phyloP scores from a whole-genome alignment of 2,113 vertebrate species.

The Pelecanoides urinatrix region DNA sequence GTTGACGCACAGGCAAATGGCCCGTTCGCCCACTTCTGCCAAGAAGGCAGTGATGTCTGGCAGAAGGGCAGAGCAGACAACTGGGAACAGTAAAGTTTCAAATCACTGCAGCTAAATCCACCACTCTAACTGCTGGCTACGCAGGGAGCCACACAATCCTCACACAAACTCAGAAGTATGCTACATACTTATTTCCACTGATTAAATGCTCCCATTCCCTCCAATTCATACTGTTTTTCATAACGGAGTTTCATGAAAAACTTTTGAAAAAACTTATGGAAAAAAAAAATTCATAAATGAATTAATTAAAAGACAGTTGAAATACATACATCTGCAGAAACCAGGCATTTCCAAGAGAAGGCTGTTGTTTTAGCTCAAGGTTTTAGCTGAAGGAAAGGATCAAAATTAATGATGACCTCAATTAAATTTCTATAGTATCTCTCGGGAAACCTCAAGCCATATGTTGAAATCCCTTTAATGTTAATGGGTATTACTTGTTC shows the following conservation, averaged over 20 bases:
- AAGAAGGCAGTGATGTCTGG: not conserved
- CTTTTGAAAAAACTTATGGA: too few relatives aligned
- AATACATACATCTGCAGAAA: not conserved
- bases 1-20: not conserved
- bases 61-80: not conserved
- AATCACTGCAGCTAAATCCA: not conserved
- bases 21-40: not conserved
- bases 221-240: not conserved
- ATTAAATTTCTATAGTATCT: not conserved
- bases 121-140: not conserved
- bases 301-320: not conserved
- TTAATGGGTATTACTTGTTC: not conserved
- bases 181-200: not conserved
- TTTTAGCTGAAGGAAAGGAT: not conserved
- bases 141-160: not conserved
- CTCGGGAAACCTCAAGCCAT: slow-evolving; percentile 11
- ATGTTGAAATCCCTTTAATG: slow-evolving; percentile 25
- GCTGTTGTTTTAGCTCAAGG: not conserved
- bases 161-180: not conserved
- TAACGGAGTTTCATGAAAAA: too few relatives aligned
- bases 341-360: not conserved
- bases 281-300: too few relatives aligned
- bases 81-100: not conserved
- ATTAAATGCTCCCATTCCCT: not conserved
- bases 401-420: slow-evolving; percentile 11